Conservation (phyloP, 1,140 invertebrate species). For the Lycorma delicatula region DNA sequence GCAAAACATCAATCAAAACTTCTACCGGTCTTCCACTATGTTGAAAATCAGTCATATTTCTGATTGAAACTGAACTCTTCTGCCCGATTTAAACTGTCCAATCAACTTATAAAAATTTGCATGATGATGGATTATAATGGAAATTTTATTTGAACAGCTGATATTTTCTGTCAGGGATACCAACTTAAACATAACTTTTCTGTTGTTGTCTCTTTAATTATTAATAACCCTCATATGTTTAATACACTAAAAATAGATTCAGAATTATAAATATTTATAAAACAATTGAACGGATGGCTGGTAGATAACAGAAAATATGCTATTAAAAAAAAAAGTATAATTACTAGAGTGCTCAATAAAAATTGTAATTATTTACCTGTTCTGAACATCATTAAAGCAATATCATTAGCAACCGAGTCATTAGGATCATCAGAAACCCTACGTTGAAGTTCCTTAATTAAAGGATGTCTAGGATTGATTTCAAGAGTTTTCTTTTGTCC, state of each 20-base stretch:
- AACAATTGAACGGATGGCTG: not conserved
- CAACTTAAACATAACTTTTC: no score
- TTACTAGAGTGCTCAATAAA: not conserved
- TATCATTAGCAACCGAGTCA: conserved; percentile 74
- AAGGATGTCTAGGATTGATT: conserved; percentile 94
- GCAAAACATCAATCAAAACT: no score
- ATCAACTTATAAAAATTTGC: no score
- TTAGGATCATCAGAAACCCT: conserved; percentile 70
- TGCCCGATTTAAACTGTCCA: no score
- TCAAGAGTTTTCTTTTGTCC: conserved; percentile 97
- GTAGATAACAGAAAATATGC: not conserved
- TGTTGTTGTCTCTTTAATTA: no score
- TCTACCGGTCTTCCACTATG: no score
- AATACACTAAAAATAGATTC: not conserved
- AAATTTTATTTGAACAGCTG: no score
- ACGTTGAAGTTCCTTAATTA: conserved; percentile 83
- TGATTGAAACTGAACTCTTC: no score
- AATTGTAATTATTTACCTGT: conserved; percentile 49
- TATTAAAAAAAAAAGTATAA: not conserved
- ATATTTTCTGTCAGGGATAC: no score
- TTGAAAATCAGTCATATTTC: no score
- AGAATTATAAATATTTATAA: not conserved
- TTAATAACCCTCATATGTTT: no score
- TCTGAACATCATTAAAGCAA: conserved; percentile 87
- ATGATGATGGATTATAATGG: no score